phyloP scores from a whole-genome alignment of 23 tunicate genomes.

The Diplosoma virens region DNA sequence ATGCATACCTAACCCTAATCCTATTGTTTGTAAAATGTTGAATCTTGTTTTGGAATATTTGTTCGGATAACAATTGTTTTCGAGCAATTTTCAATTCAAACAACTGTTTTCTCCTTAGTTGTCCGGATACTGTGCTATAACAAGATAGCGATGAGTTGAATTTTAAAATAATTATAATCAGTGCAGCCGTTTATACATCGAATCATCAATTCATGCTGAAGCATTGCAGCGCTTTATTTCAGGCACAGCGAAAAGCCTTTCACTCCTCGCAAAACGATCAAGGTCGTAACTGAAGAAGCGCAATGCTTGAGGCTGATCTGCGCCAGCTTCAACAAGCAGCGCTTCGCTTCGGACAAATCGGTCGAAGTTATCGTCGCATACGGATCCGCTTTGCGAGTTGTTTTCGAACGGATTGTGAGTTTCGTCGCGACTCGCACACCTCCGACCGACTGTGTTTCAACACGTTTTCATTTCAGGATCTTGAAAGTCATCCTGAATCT shows the following conservation, averaged over 20 bases:
- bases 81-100: no score
- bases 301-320: slow-evolving; percentile 36
- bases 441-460: neutral
- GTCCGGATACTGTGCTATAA: no score
- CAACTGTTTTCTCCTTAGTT: no score
- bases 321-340: slow-evolving; percentile 42
- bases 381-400: slow-evolving; percentile 48
- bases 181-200: no score
- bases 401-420: slow-evolving; percentile 74
- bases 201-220: no score
- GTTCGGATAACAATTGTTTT: no score
- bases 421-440: neutral
- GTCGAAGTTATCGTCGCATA: slow-evolving; percentile 49
- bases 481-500: slow-evolving; percentile 28
- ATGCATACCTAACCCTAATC: no score
- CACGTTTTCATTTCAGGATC: slow-evolving; percentile 35
- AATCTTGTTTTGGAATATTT: no score
- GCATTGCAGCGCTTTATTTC: no score
- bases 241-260: slow-evolving; percentile 63
- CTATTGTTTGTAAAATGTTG: no score
- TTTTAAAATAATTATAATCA: no score
- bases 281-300: slow-evolving; percentile 57
- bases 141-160: no score
- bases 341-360: neutral
- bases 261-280: slow-evolving; percentile 30